These are phyloP conservation scores for Eulemur rubriventer DNA, from an alignment of 2,797 vertebrate genomes.

Conservation along the genomic window DNA sequence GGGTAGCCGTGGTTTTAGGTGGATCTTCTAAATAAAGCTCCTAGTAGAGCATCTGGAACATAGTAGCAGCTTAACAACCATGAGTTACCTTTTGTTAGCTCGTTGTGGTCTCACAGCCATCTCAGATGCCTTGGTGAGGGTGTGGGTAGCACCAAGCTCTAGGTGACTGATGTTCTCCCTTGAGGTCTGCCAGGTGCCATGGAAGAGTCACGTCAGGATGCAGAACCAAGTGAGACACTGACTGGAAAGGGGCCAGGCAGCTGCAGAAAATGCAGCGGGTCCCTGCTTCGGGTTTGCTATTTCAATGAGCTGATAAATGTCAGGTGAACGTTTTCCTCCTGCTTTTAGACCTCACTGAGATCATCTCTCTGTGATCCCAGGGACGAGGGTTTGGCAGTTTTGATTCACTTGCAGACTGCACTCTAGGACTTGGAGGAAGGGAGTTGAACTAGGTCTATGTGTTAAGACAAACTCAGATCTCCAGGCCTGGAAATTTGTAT, in stretches of 20 bases:
- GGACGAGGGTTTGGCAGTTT: neutral
- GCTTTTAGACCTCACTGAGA: slow-evolving; percentile 47
- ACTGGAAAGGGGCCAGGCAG: neutral
- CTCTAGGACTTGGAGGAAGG: neutral
- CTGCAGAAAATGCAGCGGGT: slow-evolving; percentile 24
- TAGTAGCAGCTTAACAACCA: neutral
- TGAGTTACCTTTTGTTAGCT: neutral
- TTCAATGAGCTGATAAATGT: slow-evolving; percentile 74
- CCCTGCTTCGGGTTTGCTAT: slow-evolving; percentile 59
- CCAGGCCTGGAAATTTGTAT: neutral
- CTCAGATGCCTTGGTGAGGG: neutral
- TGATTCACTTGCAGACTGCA: neutral
- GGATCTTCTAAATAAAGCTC: neutral
- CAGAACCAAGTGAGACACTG: slow-evolving; percentile 44
- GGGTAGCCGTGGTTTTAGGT: neutral
- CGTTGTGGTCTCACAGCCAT: neutral
- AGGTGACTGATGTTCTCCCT: neutral
- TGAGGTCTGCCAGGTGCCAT: neutral
- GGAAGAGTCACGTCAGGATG: slow-evolving; percentile 21
- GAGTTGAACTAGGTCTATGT: neutral
- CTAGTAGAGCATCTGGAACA: neutral
- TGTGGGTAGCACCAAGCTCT: neutral
- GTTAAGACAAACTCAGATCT: slow-evolving; percentile 3
- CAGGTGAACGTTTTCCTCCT: slow-evolving; percentile 69
- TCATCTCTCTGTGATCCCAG: neutral